phyloP scores from a whole-genome alignment of 2,888 invertebrate species.

The Lysandra coridon region DNA sequence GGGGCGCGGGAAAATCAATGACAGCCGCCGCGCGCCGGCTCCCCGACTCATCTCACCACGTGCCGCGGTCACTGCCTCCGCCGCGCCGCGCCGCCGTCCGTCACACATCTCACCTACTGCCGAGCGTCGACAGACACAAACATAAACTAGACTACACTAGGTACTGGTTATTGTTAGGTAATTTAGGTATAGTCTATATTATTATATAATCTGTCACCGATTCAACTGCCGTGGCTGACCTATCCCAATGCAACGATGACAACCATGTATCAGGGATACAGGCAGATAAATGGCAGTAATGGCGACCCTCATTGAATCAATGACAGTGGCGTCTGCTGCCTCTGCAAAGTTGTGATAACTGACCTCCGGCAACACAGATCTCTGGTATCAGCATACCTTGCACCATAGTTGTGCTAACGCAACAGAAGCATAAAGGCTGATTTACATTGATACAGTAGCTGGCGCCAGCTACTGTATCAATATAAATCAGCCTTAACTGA shows the following conservation, averaged over 20 bases:
- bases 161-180: neutral
- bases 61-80: constrained; percentile 77
- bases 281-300: neutral
- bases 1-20: constrained; percentile 79
- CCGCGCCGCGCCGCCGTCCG: constrained; percentile 47
- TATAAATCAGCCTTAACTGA: neutral
- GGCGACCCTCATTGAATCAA: neutral
- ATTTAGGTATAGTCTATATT: neutral
- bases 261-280: neutral
- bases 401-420: neutral
- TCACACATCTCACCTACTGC: constrained; percentile 16
- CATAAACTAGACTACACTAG: neutral
- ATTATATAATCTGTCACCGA: neutral
- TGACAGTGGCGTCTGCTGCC: neutral
- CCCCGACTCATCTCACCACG: constrained; percentile 79
- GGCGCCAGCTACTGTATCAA: too few relatives aligned
- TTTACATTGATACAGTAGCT: too few relatives aligned
- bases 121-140: constrained; percentile 1
- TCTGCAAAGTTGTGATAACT: constrained; percentile 37
- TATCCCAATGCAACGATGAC: neutral
- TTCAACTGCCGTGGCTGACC: neutral
- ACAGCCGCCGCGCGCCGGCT: constrained; percentile 79
- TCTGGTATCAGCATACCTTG: neutral
- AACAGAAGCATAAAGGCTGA: neutral
- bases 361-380: neutral